A percentile compares a stretch with the other conserved stretches of the same genome.
These are phyloP conservation scores for Pelvicachromis taeniatus DNA, from an alignment of 2,113 vertebrate genomes.

Conservation along the genomic window DNA sequence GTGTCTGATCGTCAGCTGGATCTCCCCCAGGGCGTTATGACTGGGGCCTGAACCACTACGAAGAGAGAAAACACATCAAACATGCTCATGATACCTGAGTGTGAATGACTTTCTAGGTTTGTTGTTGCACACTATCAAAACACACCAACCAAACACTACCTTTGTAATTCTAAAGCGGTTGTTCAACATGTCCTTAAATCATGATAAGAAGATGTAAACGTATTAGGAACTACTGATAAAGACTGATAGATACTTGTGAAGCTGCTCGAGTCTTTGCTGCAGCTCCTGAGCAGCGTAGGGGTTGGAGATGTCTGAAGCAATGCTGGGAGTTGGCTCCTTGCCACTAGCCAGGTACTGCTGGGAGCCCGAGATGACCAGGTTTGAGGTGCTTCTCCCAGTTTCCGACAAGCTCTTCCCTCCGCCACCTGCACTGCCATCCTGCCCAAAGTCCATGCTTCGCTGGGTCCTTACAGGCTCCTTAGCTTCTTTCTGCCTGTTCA, in stretches of 20 bases:
- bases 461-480: slow-evolving; percentile 22
- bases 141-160: background rate
- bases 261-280: slow-evolving; percentile 83
- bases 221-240: background rate
- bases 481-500: slow-evolving; percentile 13
- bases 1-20: slow-evolving; percentile 90
- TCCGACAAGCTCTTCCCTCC: slow-evolving; percentile 44
- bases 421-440: background rate
- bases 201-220: background rate
- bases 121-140: background rate
- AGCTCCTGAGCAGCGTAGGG: slow-evolving; percentile 90
- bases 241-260: slow-evolving; percentile 82
- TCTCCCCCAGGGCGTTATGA: slow-evolving; percentile 85
- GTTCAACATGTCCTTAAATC: background rate
- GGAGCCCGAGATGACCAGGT: slow-evolving; percentile 78
- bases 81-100: background rate
- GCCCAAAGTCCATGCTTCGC: slow-evolving; percentile 45
- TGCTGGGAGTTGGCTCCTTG: slow-evolving; percentile 94
- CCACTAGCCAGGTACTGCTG: slow-evolving; percentile 73
- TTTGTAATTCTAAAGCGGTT: background rate
- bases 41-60: slow-evolving; percentile 84
- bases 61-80: background rate
- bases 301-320: slow-evolving; percentile 92
- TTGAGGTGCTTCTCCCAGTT: slow-evolving; percentile 78
- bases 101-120: background rate